phyloP scores from a whole-genome alignment of 53 echinoderm and acorn worm genomes.

The Hippasteria phrygiana region DNA sequence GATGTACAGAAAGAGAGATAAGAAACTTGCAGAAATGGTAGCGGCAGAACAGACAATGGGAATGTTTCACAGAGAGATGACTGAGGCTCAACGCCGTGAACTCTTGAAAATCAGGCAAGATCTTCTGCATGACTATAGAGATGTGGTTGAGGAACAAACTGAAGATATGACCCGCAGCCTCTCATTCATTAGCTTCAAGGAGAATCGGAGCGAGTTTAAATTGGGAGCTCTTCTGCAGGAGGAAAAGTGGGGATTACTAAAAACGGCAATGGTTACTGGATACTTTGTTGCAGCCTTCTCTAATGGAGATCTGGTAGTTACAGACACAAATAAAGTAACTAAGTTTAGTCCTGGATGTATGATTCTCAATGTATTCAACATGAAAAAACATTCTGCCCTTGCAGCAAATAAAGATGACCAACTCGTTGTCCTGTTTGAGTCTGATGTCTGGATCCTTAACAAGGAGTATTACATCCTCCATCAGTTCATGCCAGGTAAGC shows the following conservation, averaged over 20 bases:
- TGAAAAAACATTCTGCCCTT: not conserved
- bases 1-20: not conserved
- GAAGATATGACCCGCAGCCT: not conserved
- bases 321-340: not conserved
- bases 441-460: not conserved
- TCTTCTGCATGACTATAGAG: conserved; percentile 13
- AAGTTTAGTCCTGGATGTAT: not conserved
- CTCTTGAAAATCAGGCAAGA: conserved; percentile 19
- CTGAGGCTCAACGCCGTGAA: not conserved
- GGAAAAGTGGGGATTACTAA: not conserved
- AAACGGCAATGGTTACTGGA: not conserved
- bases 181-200: conserved; percentile 19
- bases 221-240: not conserved
- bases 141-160: not conserved
- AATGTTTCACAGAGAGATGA: not conserved
- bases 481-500: not conserved
- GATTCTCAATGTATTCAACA: not conserved
- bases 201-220: not conserved
- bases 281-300: conserved; percentile 8
- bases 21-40: not conserved
- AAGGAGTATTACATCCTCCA: not conserved
- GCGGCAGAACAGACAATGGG: not conserved
- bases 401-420: conserved; percentile 15
- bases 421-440: not conserved
- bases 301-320: not conserved